Percentiles rank a stretch among this genome's conserved stretches.
These are phyloP conservation scores for Phalanger gymnotis DNA, from an alignment of 2,797 vertebrate species.

Conservation along the genomic window DNA sequence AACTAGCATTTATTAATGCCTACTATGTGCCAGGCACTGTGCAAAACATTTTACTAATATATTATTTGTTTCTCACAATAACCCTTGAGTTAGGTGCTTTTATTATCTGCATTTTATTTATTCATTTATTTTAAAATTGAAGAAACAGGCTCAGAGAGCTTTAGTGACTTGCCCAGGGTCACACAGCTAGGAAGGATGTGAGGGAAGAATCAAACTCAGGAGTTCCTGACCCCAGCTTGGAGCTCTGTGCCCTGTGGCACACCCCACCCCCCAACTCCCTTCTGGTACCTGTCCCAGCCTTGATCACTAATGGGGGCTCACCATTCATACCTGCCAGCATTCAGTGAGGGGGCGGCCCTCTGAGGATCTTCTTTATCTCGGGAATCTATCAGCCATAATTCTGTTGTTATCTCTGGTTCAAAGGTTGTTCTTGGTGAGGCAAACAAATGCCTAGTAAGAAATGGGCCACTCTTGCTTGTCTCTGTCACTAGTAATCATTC, in stretches of 20 bases:
- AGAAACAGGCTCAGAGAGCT: neutral
- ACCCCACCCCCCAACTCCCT: neutral
- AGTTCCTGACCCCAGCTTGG: neutral
- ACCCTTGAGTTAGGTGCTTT: neutral
- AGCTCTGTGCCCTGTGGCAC: too few relatives aligned
- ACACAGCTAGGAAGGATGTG: neutral
- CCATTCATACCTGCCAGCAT: neutral
- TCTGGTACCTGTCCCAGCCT: neutral
- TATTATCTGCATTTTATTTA: neutral
- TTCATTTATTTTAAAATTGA: neutral
- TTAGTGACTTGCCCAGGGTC: neutral
- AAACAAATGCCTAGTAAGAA: neutral
- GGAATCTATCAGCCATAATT: neutral
- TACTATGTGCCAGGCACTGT: neutral
- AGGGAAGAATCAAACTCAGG: neutral
- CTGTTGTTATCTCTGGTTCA: neutral
- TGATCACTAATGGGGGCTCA: too few relatives aligned
- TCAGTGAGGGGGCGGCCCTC: neutral
- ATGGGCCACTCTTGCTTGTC: neutral
- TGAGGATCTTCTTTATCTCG: neutral
- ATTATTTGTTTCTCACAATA: neutral
- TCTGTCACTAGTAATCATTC: neutral
- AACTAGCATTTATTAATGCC: neutral
- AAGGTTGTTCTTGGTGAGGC: neutral
- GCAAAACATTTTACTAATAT: neutral